Evolutionary conservation across 2,797 vertebrate species (phyloP), one percentile per base, ranked within the genome.

Genomic region (Anomalospiza imberbis): DNA sequence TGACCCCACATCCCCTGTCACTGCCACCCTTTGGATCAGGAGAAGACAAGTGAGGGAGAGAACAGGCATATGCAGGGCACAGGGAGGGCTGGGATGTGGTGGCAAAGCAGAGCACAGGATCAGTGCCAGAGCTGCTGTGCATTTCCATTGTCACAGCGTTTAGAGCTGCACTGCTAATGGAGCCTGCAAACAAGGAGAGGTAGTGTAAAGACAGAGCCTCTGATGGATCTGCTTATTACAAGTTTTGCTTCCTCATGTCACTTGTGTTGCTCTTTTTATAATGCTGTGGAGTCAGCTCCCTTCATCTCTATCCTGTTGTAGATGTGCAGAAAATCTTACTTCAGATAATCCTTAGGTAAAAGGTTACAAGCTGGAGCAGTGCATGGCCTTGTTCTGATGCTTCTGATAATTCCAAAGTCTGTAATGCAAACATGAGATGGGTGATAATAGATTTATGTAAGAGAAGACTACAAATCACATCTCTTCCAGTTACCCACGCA

Each of bases 341-440:
- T 94, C 28, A 72, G 58, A 57, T 45, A 92, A 80, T 60, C 42
- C 50, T 60, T 25, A 42, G 32, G 57, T 71, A 34, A 71, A 38
- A 88, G 8, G 50, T 60, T 40, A 83, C 55, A 78, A 75, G 13
- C 36, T 85, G 63, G 38, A 85, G 47, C 75, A 88, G 79, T 28
- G 51, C 32, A 57, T 1, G 4, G 55, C 2, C 0, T 55, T n/a
- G 68, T 82, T 71, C 76, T 92, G 20, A 78, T 54, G 60, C 63
- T 85, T 90, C 89, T 70, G 45, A 50, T 76, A 76, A 76, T 50
- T 54, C 63, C 60, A 62, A 85, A 82, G 76, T 50, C 47, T 45
- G 31, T 63, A 65, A 79, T 18, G 10, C 29, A 70, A 90, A 61
- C 15, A 45, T 18, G 29, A 92, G 29, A 82, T 0, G 3, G 5